Percentiles rank a stretch among this genome's conserved stretches.
These are phyloP conservation scores for Crocuta crocuta DNA, from an alignment of 2,113 vertebrate genomes.

Conservation along the genomic window DNA sequence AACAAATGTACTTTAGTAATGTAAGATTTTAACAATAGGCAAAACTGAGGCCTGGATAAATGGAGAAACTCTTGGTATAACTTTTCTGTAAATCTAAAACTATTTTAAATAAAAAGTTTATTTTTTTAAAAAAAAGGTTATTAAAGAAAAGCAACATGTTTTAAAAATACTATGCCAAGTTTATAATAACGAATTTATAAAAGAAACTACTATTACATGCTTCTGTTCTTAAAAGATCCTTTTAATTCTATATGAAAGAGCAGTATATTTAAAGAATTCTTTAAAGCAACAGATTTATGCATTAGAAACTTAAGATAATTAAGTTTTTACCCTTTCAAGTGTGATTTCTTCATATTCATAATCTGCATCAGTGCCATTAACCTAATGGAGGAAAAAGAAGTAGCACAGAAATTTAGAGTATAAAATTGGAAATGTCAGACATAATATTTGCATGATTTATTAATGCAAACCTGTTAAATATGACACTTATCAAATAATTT, in stretches of 20 bases:
- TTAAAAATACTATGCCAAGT: conserved; percentile 55
- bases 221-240: conserved; percentile 35
- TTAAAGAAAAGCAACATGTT: conserved; percentile 46
- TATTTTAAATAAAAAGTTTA: conserved; percentile 44
- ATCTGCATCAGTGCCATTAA: conserved; percentile 97
- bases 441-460: conserved; percentile 48
- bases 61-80: not conserved
- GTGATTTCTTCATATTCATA: conserved; percentile 99
- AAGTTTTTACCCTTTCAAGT: conserved; percentile 94
- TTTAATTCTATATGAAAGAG: conserved; percentile 17
- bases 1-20: conserved; percentile 39
- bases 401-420: conserved; percentile 48
- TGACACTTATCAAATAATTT: conserved; percentile 19
- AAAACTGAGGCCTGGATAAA: not conserved
- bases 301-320: conserved; percentile 55
- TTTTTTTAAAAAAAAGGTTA: not conserved
- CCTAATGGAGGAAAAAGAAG: conserved; percentile 85
- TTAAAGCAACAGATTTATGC: conserved; percentile 48
- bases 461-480: conserved; percentile 61
- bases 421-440: conserved; percentile 54
- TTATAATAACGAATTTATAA: conserved; percentile 21
- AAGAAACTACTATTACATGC: conserved; percentile 27
- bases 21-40: not conserved
- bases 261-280: conserved; percentile 49
- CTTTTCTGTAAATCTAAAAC: conserved; percentile 43